phyloP scores from a whole-genome alignment of 2,888 invertebrate genomes.

The Mamestra brassicae region DNA sequence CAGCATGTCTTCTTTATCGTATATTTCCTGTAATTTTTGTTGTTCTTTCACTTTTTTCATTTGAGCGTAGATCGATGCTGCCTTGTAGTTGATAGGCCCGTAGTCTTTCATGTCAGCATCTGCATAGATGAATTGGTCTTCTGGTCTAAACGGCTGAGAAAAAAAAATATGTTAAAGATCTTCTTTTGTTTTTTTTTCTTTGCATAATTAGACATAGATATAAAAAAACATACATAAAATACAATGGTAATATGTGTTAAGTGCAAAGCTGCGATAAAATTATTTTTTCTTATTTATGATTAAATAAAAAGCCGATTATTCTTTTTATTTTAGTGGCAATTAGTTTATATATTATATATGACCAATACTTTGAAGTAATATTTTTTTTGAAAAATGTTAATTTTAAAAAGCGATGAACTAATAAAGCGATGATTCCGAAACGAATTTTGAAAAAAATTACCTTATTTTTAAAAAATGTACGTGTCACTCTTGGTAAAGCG shows the following conservation, averaged over 20 bases:
- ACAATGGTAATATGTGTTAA: conserved; percentile 77
- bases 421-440: conserved; percentile 65
- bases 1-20: conserved; percentile 86
- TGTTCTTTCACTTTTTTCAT: conserved; percentile 92
- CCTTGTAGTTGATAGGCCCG: conserved; percentile 98
- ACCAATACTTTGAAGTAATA: background rate
- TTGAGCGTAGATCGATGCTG: conserved; percentile 95
- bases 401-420: conserved; percentile 62
- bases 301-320: conserved; percentile 27
- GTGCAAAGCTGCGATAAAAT: conserved; percentile 51
- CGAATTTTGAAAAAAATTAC: conserved; percentile 81
- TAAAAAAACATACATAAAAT: conserved; percentile 46
- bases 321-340: conserved; percentile 34
- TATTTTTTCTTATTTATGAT: background rate
- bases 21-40: conserved; percentile 86
- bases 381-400: conserved; percentile 14
- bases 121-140: conserved; percentile 96
- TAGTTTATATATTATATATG: conserved; percentile 24
- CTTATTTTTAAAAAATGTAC: conserved; percentile 95
- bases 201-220: conserved; percentile 14
- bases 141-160: conserved; percentile 95
- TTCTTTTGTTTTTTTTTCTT: background rate
- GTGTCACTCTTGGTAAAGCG: conserved; percentile 96
- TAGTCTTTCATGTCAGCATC: conserved; percentile 97
- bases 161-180: background rate